phyloP scores from a whole-genome alignment of 2,113 vertebrate species.

The Perccottus glenii region DNA sequence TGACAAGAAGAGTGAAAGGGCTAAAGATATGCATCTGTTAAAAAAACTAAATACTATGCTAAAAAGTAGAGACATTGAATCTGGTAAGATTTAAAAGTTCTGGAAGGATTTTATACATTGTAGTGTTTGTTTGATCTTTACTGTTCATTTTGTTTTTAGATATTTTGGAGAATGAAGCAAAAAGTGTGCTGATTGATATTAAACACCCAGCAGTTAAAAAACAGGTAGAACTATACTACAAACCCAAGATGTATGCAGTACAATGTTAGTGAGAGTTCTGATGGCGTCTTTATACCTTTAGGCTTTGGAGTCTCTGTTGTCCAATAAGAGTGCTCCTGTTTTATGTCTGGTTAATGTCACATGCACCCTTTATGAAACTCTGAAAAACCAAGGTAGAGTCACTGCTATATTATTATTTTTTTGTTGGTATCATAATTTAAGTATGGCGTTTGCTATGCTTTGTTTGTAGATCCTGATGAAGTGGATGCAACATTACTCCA shows the following conservation, averaged over 20 bases:
- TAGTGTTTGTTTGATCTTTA: background rate
- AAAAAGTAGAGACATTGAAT: constrained; percentile 79
- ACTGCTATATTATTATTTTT: background rate
- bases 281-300: constrained; percentile 53
- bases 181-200: constrained; percentile 90
- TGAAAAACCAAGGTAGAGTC: constrained; percentile 86
- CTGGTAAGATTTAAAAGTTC: constrained; percentile 70
- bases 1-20: constrained; percentile 96
- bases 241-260: constrained; percentile 2
- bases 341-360: constrained; percentile 87
- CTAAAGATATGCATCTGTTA: constrained; percentile 95
- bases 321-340: constrained; percentile 84
- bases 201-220: constrained; percentile 95
- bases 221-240: constrained; percentile 80
- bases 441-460: background rate
- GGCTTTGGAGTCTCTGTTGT: constrained; percentile 92
- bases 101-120: no score
- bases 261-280: background rate
- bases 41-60: constrained; percentile 87
- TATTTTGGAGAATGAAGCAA: constrained; percentile 87
- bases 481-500: constrained; percentile 88
- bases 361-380: constrained; percentile 81
- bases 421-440: background rate
- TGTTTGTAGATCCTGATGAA: constrained; percentile 82
- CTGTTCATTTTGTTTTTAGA: constrained; percentile 69